phyloP scores from a whole-genome alignment of 2,888 invertebrate genomes.

The Rotaria macrura region DNA sequence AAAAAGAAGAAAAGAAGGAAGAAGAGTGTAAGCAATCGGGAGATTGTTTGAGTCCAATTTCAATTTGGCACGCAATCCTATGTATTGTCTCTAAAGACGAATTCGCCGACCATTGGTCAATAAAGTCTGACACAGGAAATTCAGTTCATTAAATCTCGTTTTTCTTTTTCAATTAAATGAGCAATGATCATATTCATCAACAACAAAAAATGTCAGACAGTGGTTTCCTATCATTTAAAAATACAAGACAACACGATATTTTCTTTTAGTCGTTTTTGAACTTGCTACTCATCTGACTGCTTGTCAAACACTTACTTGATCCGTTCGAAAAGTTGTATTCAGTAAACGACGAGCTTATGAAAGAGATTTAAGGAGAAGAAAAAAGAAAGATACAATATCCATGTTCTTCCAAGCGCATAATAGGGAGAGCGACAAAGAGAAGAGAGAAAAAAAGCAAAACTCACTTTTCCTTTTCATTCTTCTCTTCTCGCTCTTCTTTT shows the following conservation, averaged over 20 bases:
- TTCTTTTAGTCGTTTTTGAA: background rate
- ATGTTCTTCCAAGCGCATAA: constrained; percentile 1
- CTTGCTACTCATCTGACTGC: background rate
- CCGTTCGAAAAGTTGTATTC: background rate
- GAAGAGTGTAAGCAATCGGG: background rate
- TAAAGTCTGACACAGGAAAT: background rate
- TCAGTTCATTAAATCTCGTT: background rate
- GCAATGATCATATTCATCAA: constrained; percentile 8
- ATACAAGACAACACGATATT: background rate
- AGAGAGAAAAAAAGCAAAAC: background rate
- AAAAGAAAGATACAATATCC: background rate
- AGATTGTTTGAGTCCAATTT: background rate
- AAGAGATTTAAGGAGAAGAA: background rate
- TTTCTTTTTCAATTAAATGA: background rate
- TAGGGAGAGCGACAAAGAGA: background rate
- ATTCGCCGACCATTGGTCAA: background rate
- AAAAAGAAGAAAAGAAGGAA: background rate
- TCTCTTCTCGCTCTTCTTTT: background rate
- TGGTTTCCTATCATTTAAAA: background rate
- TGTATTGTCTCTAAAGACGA: background rate
- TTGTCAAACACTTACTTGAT: constrained; percentile 1
- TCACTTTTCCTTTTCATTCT: background rate
- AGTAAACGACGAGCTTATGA: background rate
- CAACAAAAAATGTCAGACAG: background rate
- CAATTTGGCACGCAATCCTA: background rate